Percentiles rank a stretch among this genome's conserved stretches.
Conservation (phyloP, 2,797 vertebrate genomes). For the Onychomys leucogaster region DNA sequence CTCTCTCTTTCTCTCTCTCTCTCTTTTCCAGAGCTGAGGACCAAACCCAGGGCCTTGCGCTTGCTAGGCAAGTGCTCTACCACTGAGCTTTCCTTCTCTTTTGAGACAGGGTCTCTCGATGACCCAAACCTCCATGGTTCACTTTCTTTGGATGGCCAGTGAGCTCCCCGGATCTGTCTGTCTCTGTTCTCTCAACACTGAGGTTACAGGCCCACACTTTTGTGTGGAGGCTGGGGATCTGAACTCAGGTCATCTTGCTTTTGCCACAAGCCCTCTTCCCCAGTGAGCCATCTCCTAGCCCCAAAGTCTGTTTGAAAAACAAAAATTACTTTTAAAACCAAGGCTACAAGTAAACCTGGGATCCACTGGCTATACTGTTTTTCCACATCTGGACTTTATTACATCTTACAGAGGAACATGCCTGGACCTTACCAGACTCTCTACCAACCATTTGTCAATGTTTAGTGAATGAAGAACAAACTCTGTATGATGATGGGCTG, state of each 20-base stretch:
- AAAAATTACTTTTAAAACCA: conserved; percentile 22
- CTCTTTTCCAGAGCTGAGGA: too few species aligned
- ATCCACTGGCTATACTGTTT: background rate
- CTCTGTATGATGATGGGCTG: conserved; percentile 1
- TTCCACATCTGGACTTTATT: background rate
- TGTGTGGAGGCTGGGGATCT: background rate
- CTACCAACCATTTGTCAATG: background rate
- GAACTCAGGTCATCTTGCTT: background rate
- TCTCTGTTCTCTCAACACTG: background rate
- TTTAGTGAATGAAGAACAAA: conserved; percentile 41
- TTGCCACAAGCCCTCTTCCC: background rate
- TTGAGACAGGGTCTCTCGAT: background rate
- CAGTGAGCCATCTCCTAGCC: background rate
- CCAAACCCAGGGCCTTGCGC: too few species aligned
- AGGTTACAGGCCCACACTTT: background rate
- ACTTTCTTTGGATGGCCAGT: background rate
- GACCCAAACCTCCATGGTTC: background rate
- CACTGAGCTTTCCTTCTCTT: background rate
- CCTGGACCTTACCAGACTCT: background rate
- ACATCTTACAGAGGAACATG: background rate
- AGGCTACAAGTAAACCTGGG: background rate
- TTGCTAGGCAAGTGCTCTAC: too few species aligned
- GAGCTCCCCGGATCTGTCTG: too few species aligned
- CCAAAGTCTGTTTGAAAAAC: conserved; percentile 51
- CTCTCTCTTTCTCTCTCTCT: too few species aligned